Evolutionary conservation across 2,797 vertebrate genomes (phyloP), one percentile per base, ranked within the genome.

Genomic region (Chelidonichthys spinosus): DNA sequence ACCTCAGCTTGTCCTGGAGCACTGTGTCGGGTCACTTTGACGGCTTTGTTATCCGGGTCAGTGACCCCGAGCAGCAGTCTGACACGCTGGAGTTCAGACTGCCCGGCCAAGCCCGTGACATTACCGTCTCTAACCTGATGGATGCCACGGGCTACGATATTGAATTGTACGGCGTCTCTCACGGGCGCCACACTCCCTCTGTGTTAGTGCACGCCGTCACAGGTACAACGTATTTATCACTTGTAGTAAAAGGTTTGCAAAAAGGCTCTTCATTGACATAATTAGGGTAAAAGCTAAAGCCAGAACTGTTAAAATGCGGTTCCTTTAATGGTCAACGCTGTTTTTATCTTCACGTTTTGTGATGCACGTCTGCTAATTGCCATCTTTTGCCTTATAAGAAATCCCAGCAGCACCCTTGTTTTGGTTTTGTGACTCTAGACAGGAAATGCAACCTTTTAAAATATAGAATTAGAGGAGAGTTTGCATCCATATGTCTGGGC

Each of bases 1-100:
- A 95, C 95, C 95, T 97, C 94, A 95, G 89, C 85, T 74, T 97
- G 92, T 95, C 95, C 52, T 97, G 96, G 97, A 96, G 87, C 85
- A 86, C 92, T 33, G 83, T 82, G 67, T 95, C 92, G 7, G 95
- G 95, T 80, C 92, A 94, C 83, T 96, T 97, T 91, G 95, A 95
- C 87, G 86, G 94, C 84, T 96, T 96, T 88, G 87, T 96, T 61
- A 80, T 96, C 85, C 91, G 80, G 64, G 72, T 97, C 93, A 95
- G 91, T 60, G 93, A 96, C 81, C 82, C 92, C 14, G 89, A 92
- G 79, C 94, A 88, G 72, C 90, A 93, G 46, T 91, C 72, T 4
- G 93, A 95, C 1, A 71, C 94, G 25, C 94, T 91, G 94, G 95
- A 96, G 86, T 86, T 96, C 79, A 94, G 76, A 5, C 90, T 96